These are phyloP conservation scores for Pogonus chalceus DNA, from an alignment of 1,140 invertebrate genomes.

Conservation along the genomic window DNA sequence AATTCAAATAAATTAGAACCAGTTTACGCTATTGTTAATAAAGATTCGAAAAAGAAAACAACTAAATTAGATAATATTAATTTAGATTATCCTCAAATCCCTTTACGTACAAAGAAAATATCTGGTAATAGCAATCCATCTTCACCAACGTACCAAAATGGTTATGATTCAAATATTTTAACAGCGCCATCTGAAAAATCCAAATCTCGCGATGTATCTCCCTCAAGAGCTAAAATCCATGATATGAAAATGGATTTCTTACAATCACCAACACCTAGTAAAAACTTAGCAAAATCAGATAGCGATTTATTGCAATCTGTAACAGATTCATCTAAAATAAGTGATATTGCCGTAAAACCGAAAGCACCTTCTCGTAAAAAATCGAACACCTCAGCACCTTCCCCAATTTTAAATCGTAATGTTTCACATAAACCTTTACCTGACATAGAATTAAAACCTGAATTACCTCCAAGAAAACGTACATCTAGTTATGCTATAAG, in stretches of 20 bases:
- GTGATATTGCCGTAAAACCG: background rate
- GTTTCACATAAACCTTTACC: background rate
- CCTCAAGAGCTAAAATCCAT: background rate
- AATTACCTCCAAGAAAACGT: background rate
- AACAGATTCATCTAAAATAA: background rate
- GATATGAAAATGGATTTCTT: conserved; percentile 2
- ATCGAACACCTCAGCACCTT: no score
- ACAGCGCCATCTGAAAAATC: background rate
- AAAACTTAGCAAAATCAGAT: background rate
- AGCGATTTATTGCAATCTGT: background rate
- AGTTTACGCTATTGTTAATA: background rate
- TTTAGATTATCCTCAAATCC: background rate
- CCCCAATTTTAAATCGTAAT: background rate
- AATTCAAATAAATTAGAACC: background rate
- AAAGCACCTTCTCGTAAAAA: no score
- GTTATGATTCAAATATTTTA: background rate
- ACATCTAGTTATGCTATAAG: conserved; percentile 1
- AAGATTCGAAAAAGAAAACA: background rate
- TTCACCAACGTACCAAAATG: background rate
- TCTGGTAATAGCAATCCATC: background rate
- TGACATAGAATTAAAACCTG: background rate
- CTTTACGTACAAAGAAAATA: background rate
- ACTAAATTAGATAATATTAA: no score
- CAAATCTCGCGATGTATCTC: background rate
- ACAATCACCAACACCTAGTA: background rate